Base-by-base conservation (phyloP, 2,113 vertebrate genomes). In the Oryzias curvinotus region DNA sequence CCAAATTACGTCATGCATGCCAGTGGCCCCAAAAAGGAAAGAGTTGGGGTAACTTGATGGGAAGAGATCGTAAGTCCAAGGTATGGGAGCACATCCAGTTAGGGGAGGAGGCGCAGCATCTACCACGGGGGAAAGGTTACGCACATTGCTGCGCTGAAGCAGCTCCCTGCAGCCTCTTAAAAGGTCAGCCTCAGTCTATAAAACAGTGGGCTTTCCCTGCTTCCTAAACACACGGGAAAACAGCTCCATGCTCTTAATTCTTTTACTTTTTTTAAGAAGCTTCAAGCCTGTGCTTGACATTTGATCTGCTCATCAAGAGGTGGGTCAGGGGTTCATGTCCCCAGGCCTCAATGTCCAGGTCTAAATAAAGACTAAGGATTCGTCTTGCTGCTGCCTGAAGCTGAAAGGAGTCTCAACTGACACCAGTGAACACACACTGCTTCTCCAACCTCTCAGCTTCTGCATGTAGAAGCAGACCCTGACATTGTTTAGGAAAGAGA, bases 1-100 rank as follows among this genome's bases (percentile, higher is more conserved):
- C 84, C 75, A 80, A 85, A 79, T 88, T 48, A 92, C 91, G 91
- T 92, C 86, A 92, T 90, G 57, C 78, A 77, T 81, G 77, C 78
- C 73, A 65, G 54, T 77, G 64, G 52, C 56, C 89, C 72, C 75
- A 90, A 87, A 89, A 79, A 80, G 85, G 85, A 85, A 83, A 73
- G 71, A 72, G 65, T 48, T 52, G 58, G 75, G 78, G 81, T 77
- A 78, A 75, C 61, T 74, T 80, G 46, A 64, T 75, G 77, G 65
- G 66, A 75, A 62, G 67, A 80, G 57, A 73, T 68, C 75, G 55
- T 58, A 19, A 75, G 53, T 50, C 70, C 76, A 59, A 61, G 36
- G 59, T 63, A 53, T 57, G 21, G 19, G 28, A 59, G 36, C 45
- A 26, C 42, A 26, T 49, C 48, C n/a, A 21, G 26, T 41, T 23